Base-by-base conservation (phyloP, 1,140 invertebrate species). In the Zaprionus kolodkinae region DNA sequence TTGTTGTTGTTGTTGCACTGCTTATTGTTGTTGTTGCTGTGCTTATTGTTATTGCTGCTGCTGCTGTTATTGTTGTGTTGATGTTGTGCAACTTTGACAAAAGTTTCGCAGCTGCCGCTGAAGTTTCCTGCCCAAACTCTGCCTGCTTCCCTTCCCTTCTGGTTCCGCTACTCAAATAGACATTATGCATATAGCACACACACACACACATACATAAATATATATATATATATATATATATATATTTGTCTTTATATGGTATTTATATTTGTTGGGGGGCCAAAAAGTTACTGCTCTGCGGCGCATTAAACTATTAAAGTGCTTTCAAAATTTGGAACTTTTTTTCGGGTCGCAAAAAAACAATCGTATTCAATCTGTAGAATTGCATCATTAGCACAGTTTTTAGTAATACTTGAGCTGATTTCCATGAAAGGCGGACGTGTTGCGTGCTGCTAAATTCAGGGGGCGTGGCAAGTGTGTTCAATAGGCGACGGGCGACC, bases 271-370 rank as follows among this genome's bases (percentile, higher is more conserved):
- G 57, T n/a, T 61, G 54, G 60, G 64, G 17, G 11, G 21, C 1
- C 21, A 21, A 21, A 67, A 82, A 78, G 33, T 79, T 70, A 59
- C 56, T 54, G 50, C 9, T 17, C 13, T 10, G 60, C 52, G 54
- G 52, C 73, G 52, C 73, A 80, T 84, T 84, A 83, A 88, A 84
- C 84, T 87, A 78, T 88, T 80, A 80, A 88, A 88, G 77, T 88
- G 66, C 71, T 59, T 70, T 80, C 75, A 80, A 65, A 79, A 69
- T 82, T 25, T 2, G 10, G 17, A 50, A 50, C 17, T 50, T 25
- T 50, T 7, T 0, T 7, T 2, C n/a, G 6, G 76, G 30, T n/a
- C n/a, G 30, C 30, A 33, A 33, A 33, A 33, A 33, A 72, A 79
- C 76, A 72, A 72, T 65, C 74, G 79, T 78, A 78, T 88, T 63